Conservation (phyloP, 1,140 invertebrate genomes). For the Centruroides vittatus region DNA sequence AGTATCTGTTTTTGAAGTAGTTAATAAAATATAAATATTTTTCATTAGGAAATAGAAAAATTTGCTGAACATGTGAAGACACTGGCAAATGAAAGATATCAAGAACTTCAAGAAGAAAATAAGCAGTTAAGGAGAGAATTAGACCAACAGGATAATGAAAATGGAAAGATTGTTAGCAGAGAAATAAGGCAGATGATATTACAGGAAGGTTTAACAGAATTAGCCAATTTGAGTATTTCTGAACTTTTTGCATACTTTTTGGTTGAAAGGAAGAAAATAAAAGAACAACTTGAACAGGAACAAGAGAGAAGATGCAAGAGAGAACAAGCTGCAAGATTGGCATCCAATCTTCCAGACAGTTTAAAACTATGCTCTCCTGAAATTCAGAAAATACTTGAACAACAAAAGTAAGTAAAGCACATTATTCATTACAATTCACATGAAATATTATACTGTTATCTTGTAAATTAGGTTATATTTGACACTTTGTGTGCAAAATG, state of each 20-base stretch:
- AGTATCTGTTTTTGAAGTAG: too few species aligned
- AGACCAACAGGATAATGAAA: constrained; percentile 6
- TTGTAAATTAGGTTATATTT: too few species aligned
- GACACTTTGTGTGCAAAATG: too few species aligned
- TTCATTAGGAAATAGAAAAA: constrained; percentile 1
- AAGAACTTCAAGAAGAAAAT: constrained; percentile 16
- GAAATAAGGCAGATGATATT: constrained; percentile 9
- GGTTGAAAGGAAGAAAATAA: constrained; percentile 7
- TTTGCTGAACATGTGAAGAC: background rate
- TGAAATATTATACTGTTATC: too few species aligned
- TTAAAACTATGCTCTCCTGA: constrained; percentile 15
- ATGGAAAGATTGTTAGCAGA: constrained; percentile 7
- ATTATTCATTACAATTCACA: too few species aligned
- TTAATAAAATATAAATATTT: background rate
- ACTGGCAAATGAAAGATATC: too few species aligned
- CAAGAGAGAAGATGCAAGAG: constrained; percentile 4
- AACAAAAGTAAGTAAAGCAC: constrained; percentile 8
- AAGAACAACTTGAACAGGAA: constrained; percentile 15
- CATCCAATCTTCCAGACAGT: constrained; percentile 16
- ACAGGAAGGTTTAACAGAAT: constrained; percentile 8
- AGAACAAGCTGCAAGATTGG: constrained; percentile 12
- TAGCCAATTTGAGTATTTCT: constrained; percentile 2
- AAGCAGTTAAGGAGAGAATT: constrained; percentile 9
- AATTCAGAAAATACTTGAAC: constrained; percentile 13
- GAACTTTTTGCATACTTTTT: constrained; percentile 13